Base-by-base conservation (phyloP, 2,797 vertebrate genomes). In the Bothrops alternatus region DNA sequence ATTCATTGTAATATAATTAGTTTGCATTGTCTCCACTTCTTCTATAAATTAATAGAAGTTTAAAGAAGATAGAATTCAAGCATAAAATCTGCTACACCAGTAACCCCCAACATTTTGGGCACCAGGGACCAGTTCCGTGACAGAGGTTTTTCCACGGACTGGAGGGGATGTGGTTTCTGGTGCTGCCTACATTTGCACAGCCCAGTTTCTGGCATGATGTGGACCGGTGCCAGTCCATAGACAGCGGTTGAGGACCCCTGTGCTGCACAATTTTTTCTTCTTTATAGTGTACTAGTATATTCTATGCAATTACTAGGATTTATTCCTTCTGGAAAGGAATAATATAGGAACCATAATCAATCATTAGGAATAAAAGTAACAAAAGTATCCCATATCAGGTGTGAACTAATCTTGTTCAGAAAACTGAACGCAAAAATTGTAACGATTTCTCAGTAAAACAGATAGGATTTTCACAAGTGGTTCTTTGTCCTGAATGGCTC, bases 401-500 rank as follows among this genome's bases (percentile, higher is more conserved):
- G 26, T 53, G 20, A 87, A 89, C 56, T 87, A 92, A 53, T 90
- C 55, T 42, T 90, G 23, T 57, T 78, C 32, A 55, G 20, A 60
- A 58, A 6, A 14, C 58, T 87, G 87, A 57, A 90, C n/a, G 5
- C 16, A 88, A 82, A 63, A 53, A 56, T 6, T 18, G 12, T 53
- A 60, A 37, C 4, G 2, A 78, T 60, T 73, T 57, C 25, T 16
- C 69, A 82, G 47, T 53, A 85, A 32, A 91, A 88, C 11, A 91
- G 92, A 85, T 88, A 91, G 16, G 58, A 88, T 7, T 86, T 56
- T 87, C 55, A 86, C 88, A 93, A 90, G 58, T 65, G 10, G 13
- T n/a, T 91, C 63, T 93, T 65, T 93, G 92, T 93, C 63, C 6
- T 88, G 65, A 85, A 91, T 56, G 50, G 56, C 65, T 88, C 92